Evolutionary conservation across 2,888 invertebrate genomes (phyloP).

Genomic region (Orchestes rusci): DNA sequence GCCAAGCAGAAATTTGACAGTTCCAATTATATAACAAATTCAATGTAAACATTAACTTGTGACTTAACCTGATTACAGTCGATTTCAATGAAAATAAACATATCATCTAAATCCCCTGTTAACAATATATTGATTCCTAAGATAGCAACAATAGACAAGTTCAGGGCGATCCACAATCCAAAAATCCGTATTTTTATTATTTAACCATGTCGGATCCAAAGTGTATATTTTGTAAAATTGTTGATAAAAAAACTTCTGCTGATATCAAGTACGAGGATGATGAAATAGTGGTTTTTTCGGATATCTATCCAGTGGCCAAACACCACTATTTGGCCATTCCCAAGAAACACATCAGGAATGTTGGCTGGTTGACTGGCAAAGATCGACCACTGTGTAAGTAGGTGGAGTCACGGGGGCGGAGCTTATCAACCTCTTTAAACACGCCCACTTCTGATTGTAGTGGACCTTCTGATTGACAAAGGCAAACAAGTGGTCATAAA

Average conservation of each 20-base stretch:
- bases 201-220: not conserved
- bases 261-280: constrained; percentile 66
- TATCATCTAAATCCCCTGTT: too few species aligned
- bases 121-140: too few species aligned
- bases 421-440: too few species aligned
- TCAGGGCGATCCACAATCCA: too few species aligned
- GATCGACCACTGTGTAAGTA: constrained; percentile 61
- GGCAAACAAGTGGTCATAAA: constrained; percentile 48
- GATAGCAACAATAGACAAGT: not conserved
- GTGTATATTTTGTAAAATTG: constrained; percentile 73
- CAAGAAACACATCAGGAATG: constrained; percentile 68
- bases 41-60: too few species aligned
- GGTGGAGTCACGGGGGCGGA: too few species aligned
- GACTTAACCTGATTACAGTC: too few species aligned
- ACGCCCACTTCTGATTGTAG: too few species aligned
- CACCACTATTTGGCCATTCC: constrained; percentile 75
- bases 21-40: too few species aligned
- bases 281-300: constrained; percentile 69
- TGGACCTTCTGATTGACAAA: constrained; percentile 58
- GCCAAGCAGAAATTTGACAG: too few species aligned
- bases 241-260: constrained; percentile 52
- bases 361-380: constrained; percentile 55
- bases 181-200: not conserved
- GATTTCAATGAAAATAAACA: too few species aligned
- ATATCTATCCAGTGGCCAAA: constrained; percentile 73